These are phyloP conservation scores for Platycnemis pennipes DNA, from an alignment of 2,888 invertebrate genomes.

Conservation along the genomic window DNA sequence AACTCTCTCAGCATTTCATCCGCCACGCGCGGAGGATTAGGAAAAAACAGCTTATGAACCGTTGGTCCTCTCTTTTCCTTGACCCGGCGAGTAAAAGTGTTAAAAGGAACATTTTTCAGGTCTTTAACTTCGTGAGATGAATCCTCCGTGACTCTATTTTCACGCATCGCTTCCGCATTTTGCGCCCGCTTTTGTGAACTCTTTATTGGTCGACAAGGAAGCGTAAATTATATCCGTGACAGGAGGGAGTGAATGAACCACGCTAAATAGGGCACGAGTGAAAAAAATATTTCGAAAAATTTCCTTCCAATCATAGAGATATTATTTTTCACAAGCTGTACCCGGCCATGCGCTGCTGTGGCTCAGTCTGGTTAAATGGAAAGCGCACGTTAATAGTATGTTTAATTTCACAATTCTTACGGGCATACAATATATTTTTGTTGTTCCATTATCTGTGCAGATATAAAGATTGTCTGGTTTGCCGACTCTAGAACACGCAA, in stretches of 20 bases:
- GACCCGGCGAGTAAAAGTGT: neutral
- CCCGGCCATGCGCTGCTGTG: too few species aligned
- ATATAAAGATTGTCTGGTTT: too few species aligned
- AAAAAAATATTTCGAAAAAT: neutral
- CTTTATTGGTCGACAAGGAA: neutral
- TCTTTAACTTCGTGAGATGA: neutral
- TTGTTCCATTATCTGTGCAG: too few species aligned
- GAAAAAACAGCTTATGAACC: neutral
- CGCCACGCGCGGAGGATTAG: neutral
- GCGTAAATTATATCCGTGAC: neutral
- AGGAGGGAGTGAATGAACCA: neutral
- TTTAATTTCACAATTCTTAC: too few species aligned
- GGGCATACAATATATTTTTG: too few species aligned
- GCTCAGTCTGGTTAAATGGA: too few species aligned
- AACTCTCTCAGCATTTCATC: neutral
- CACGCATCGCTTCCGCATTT: neutral
- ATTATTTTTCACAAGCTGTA: too few species aligned
- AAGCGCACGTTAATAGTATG: too few species aligned
- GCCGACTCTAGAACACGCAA: too few species aligned
- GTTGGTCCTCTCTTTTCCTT: neutral
- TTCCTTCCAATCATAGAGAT: too few species aligned
- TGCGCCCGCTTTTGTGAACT: neutral
- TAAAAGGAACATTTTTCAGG: neutral
- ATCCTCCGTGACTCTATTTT: neutral
- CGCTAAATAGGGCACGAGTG: neutral